phyloP scores from a whole-genome alignment of 2,797 vertebrate genomes.

The Halcyon chelicuti region DNA sequence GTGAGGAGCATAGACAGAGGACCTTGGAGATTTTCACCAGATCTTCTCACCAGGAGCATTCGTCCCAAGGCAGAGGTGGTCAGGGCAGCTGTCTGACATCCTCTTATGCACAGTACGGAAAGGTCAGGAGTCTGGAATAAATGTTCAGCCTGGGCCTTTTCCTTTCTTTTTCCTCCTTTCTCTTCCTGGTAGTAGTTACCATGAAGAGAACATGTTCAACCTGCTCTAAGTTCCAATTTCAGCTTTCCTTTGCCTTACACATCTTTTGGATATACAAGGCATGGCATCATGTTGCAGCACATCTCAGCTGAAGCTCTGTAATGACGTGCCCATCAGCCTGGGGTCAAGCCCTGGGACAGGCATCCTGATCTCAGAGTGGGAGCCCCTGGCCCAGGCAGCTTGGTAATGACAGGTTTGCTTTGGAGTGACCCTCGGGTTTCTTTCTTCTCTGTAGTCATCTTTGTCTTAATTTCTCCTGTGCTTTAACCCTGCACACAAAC shows the following conservation, averaged over 20 bases:
- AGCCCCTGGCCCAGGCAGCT: neutral
- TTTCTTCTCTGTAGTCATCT: neutral
- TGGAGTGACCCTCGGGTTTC: neutral
- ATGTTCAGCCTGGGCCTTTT: neutral
- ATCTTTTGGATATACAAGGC: accelerated
- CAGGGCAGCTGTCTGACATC: neutral
- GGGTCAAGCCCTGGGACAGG: neutral
- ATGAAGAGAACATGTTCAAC: neutral
- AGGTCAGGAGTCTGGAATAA: neutral
- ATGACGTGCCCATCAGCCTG: neutral
- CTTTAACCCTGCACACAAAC: neutral
- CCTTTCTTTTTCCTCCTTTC: neutral
- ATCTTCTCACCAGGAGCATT: neutral
- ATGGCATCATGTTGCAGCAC: neutral
- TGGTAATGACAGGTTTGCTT: neutral
- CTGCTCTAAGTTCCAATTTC: neutral
- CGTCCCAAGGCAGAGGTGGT: neutral
- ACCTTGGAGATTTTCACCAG: conserved; percentile 2
- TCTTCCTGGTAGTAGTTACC: neutral
- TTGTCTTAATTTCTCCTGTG: neutral
- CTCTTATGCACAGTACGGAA: neutral
- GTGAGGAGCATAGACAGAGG: neutral
- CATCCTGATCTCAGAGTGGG: neutral
- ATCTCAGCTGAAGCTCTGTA: neutral
- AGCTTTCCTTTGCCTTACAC: neutral